Percentiles rank a stretch among this genome's conserved stretches.
Conservation (phyloP, 2,797 vertebrate genomes). For the Rhinoraja longicauda region DNA sequence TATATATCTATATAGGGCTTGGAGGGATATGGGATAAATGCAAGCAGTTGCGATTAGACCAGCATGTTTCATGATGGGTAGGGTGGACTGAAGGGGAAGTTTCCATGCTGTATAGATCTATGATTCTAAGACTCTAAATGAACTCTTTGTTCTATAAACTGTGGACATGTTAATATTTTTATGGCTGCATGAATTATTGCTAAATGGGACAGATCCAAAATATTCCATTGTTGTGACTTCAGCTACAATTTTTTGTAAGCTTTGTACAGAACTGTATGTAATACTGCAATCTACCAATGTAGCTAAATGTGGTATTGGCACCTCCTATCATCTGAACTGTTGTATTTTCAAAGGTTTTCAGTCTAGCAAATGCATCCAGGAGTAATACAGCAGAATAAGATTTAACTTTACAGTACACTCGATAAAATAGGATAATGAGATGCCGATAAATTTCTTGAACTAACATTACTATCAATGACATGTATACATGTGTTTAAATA, state of each 20-base stretch:
- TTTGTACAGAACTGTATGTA: neutral
- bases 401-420: neutral
- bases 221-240: neutral
- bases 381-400: neutral
- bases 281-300: neutral
- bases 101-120: no score
- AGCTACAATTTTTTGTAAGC: neutral
- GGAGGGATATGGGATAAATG: no score
- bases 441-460: neutral
- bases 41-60: no score
- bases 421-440: neutral
- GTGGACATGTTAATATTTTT: no score
- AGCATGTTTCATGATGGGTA: no score
- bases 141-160: no score
- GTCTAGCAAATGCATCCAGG: neutral
- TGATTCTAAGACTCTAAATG: no score
- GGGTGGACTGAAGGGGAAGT: no score
- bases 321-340: neutral
- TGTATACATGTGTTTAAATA: neutral
- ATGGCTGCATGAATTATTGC: neutral
- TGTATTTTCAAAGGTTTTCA: neutral
- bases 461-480: neutral
- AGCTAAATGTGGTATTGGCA: neutral
- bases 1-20: no score
- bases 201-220: neutral